Evolutionary conservation across 1,140 invertebrate species (phyloP), one percentile per base, ranked within the genome.

Genomic region (Procambarus virginalis): DNA sequence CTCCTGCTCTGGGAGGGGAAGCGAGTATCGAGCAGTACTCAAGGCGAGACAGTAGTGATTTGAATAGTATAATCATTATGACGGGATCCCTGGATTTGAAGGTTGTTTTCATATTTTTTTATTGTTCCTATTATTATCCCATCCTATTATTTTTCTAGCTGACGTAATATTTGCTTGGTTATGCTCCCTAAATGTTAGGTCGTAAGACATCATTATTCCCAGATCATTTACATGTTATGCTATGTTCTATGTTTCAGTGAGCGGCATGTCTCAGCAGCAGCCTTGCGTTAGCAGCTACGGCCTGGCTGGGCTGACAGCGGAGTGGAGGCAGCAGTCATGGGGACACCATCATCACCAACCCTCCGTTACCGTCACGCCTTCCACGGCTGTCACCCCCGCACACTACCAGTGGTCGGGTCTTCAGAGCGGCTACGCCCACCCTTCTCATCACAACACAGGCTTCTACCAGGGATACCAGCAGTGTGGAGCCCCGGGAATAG

Each of bases 401-500:
- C 85, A 78, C 45, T 86, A 79, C 76, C 85, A 86, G 77, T 86
- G 85, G 85, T 49, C 76, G 22, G 85, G 76, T 2, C 60, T 79
- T 14, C 84, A 85, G 84, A 73, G 84, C 2, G 51, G 84, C 49
- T 85, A 85, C 55, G 34, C 84, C n/a, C 84, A 85, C 73, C 49
- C 49, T 2, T 45, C 73, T 20, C 84, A 85, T 22, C 49, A 55
- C n/a, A 73, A 77, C 45, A 17, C 77, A 5, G 85, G 76, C 10
- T 76, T 79, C 20, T 80, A 79, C n/a, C 85, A 86, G 20, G 58
- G 34, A 12, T 86, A 86, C 85, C 85, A 86, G 58, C 85, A 83
- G 46, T 68, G 46, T 22, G 81, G 64, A 14, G 58, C 34, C 2
- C 8, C 45, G 51, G 51, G 0, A 6, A 64, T 70, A 60, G 60